Conservation (phyloP, 1,140 invertebrate genomes). For the Leptoteleia sp. region DNA sequence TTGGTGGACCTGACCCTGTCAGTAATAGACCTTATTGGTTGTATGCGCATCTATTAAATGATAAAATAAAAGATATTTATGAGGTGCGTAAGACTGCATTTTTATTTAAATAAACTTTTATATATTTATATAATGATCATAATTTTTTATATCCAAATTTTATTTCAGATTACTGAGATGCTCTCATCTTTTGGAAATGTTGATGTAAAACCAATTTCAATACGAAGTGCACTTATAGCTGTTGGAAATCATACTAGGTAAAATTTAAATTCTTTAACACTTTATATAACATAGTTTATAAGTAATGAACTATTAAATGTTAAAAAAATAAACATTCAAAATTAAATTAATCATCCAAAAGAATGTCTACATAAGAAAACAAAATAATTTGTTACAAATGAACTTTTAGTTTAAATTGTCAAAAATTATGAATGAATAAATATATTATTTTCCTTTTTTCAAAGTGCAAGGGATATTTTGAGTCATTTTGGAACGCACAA, state of each 20-base stretch:
- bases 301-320: too few relatives aligned
- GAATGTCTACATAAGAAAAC: too few relatives aligned
- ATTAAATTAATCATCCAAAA: too few relatives aligned
- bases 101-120: too few relatives aligned
- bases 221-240: constrained; percentile 73
- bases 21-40: constrained; percentile 81
- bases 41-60: constrained; percentile 74
- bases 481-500: constrained; percentile 77
- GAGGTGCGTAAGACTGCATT: constrained; percentile 57
- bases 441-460: constrained; percentile 68
- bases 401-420: too few relatives aligned
- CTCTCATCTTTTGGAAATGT: constrained; percentile 77
- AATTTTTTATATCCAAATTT: neutral
- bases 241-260: constrained; percentile 78
- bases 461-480: constrained; percentile 81
- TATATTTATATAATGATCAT: too few relatives aligned
- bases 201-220: constrained; percentile 75
- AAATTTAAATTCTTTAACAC: too few relatives aligned
- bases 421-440: constrained; percentile 15
- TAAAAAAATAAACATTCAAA: too few relatives aligned
- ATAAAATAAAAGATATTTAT: constrained; percentile 40
- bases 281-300: too few relatives aligned
- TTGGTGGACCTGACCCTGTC: constrained; percentile 81
- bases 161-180: constrained; percentile 74
- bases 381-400: too few relatives aligned